Conservation (phyloP, 2,113 vertebrate species). For the Oryzias melastigma region DNA sequence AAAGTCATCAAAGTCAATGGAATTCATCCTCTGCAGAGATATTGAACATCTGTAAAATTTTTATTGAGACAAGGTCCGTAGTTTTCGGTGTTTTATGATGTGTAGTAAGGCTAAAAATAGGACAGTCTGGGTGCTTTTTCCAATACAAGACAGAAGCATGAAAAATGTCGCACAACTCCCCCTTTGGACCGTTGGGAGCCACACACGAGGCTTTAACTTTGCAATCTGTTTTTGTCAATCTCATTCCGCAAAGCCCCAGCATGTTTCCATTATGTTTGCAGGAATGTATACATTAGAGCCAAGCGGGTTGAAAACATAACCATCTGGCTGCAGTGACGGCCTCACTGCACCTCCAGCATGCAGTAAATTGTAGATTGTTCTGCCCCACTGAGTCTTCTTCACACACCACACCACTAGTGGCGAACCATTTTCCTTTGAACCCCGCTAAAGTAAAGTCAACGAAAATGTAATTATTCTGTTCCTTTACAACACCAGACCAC, state of each 20-base stretch:
- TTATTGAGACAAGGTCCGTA: neutral
- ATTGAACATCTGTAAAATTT: neutral
- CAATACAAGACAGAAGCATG: neutral
- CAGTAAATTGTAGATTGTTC: conserved; percentile 54
- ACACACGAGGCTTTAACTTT: neutral
- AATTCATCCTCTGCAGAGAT: neutral
- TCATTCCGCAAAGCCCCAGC: conserved; percentile 4
- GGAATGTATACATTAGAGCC: neutral
- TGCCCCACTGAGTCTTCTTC: conserved; percentile 33
- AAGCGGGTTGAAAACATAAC: conserved; percentile 18
- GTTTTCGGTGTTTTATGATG: neutral
- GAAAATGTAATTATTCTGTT: conserved; percentile 44
- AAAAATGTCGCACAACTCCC: neutral
- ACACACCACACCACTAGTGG: conserved; percentile 30
- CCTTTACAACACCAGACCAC: neutral
- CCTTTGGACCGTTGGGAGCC: neutral
- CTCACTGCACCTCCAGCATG: conserved; percentile 25
- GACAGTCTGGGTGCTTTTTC: neutral
- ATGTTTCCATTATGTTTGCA: conserved; percentile 2
- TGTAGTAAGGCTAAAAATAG: neutral
- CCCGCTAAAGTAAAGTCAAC: conserved; percentile 57
- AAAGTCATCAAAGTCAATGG: neutral
- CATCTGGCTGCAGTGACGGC: conserved; percentile 19
- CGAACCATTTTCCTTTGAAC: conserved; percentile 43
- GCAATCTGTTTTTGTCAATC: neutral